phyloP scores from a whole-genome alignment of 2,797 vertebrate species.

The Momotus momota region DNA sequence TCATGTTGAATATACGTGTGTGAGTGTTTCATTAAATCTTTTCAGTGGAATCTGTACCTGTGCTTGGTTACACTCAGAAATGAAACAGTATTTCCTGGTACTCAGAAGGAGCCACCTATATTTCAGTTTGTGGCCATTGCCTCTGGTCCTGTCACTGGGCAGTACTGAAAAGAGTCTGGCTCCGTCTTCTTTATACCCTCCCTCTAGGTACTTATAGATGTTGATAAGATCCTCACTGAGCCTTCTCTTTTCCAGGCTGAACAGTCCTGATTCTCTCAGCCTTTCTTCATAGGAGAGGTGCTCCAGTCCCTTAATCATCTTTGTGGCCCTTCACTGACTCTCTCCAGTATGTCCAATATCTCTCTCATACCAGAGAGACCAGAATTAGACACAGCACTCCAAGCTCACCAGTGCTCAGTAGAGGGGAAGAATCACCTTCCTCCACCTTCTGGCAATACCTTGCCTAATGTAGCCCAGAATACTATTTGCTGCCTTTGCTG shows the following conservation, averaged over 20 bases:
- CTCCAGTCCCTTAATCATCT: background rate
- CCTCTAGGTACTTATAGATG: background rate
- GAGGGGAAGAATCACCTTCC: background rate
- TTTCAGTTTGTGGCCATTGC: too few relatives aligned
- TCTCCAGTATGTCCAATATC: background rate
- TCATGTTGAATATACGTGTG: background rate
- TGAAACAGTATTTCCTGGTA: background rate
- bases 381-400: background rate
- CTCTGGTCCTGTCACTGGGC: background rate
- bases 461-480: background rate
- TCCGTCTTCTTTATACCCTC: background rate
- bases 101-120: background rate
- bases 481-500: background rate
- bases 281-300: background rate
- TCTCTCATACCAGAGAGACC: background rate
- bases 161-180: background rate
- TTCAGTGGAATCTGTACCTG: background rate
- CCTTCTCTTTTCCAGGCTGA: background rate
- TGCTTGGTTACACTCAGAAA: background rate
- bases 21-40: background rate
- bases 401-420: background rate
- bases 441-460: rapidly evolving
- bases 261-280: background rate
- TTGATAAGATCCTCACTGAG: background rate
- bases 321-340: background rate